Evolutionary conservation across 2,797 vertebrate species (phyloP).

Genomic region (Spea hammondii): DNA sequence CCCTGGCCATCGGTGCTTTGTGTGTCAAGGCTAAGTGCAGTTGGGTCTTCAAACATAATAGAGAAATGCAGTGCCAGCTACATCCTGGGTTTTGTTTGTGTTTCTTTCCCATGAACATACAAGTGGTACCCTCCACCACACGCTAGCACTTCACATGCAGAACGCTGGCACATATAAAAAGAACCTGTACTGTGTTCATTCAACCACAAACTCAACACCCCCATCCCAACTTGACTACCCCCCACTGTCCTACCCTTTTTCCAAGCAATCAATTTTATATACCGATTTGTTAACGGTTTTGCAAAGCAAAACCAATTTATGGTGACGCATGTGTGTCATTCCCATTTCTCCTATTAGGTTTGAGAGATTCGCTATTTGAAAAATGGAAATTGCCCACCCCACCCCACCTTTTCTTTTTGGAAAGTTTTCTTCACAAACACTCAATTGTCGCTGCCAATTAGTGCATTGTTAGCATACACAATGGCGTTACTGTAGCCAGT

Average conservation of each 20-base stretch:
- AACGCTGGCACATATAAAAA: conserved; percentile 11
- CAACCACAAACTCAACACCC: conserved; percentile 14
- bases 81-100: conserved; percentile 41
- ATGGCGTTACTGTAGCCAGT: conserved; percentile 88
- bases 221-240: not conserved
- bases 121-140: conserved; percentile 53
- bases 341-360: conserved; percentile 62
- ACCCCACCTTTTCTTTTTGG: conserved; percentile 62
- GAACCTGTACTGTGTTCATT: conserved; percentile 18
- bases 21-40: conserved; percentile 38
- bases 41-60: conserved; percentile 9
- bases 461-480: conserved; percentile 86
- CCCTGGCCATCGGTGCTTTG: conserved; percentile 13
- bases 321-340: conserved; percentile 27
- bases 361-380: conserved; percentile 75
- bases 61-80: conserved; percentile 17
- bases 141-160: conserved; percentile 42
- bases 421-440: conserved; percentile 58
- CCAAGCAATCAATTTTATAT: conserved; percentile 1
- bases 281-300: conserved; percentile 25
- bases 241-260: not conserved
- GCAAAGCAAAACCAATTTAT: conserved; percentile 23
- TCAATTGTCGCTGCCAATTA: conserved; percentile 97
- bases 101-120: conserved; percentile 53
- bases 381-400: conserved; percentile 69